phyloP scores from a whole-genome alignment of 2,113 vertebrate species.

The Oceanites oceanicus region DNA sequence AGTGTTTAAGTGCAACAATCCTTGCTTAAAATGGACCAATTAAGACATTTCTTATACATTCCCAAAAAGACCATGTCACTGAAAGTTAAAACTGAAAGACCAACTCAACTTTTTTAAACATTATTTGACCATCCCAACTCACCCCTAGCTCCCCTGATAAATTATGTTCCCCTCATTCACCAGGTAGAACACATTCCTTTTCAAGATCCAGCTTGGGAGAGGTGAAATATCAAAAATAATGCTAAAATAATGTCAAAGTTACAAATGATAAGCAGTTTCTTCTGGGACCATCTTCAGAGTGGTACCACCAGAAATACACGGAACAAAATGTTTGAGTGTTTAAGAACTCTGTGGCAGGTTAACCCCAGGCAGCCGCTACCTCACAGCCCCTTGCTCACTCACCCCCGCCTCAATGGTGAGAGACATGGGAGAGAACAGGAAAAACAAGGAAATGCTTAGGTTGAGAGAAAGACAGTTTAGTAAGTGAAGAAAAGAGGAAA shows the following conservation, averaged over 20 bases:
- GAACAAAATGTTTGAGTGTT: neutral
- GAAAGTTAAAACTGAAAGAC: neutral
- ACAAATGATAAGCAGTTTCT: rapidly evolving
- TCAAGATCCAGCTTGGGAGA: neutral
- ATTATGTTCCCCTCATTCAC: neutral
- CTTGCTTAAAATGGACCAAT: neutral
- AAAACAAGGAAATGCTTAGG: neutral
- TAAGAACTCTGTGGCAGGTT: neutral
- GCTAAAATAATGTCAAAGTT: neutral
- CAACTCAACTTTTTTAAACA: neutral
- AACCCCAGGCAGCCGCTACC: neutral
- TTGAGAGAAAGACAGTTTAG: neutral
- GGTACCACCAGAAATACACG: neutral
- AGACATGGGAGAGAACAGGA: neutral
- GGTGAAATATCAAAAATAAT: neutral
- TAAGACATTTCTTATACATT: neutral
- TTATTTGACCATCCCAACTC: neutral
- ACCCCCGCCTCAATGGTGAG: rapidly evolving
- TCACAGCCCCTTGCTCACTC: neutral
- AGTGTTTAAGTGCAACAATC: neutral
- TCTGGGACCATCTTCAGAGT: neutral
- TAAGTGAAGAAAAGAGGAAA: neutral
- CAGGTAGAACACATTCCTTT: neutral
- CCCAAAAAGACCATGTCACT: neutral
- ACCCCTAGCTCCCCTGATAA: neutral